Base-by-base conservation (phyloP, 2,888 invertebrate genomes). In the Apamea sordens region DNA sequence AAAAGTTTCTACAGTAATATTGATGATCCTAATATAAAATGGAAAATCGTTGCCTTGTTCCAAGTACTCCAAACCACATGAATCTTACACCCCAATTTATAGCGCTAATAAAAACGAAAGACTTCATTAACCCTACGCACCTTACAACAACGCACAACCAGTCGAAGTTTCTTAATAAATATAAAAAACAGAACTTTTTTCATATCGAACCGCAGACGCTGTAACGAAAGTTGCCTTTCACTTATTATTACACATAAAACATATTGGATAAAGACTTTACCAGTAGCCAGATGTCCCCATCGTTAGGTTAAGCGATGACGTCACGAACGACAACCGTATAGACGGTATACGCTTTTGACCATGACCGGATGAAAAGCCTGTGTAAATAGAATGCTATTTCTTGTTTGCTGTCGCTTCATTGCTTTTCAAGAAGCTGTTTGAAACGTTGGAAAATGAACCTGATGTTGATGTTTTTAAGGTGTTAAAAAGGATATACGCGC, bases 111-210 rank as follows among this genome's bases (percentile, higher is more conserved):
- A 86, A 83, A 86, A 86, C 41, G 61, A 72, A 83, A 21, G 72
- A 73, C 74, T 74, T 80, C 47, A 84, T 79, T 86, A 84, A 69
- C 67, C 56, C 64, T 13, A 41, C 72, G 72, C 64, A 50, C 53
- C 71, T 79, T 76, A 36, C 28, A 78, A 1, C 6, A 76, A 78
- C 61, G 32, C 56, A 63, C n/a, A 74, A 13, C 44, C 77, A 64
- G 80, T 87, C 75, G 24, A 85, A 89, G 78, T 89, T 87, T 84
- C 73, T 83, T 88, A 84, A 87, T 89, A 85, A 89, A 83, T 82
- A 86, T 86, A 76, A 82, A 41, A 81, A 84, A 74, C 50, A 83
- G 91, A 93, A 93, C 89, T 94, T 93, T 93, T 93, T 94, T 93
- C 93, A 93, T 94, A 93, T 91, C 80, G 83, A 84, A 86, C 85